Conservation (phyloP, 1,140 invertebrate species). For the Andrena cerasifolii region DNA sequence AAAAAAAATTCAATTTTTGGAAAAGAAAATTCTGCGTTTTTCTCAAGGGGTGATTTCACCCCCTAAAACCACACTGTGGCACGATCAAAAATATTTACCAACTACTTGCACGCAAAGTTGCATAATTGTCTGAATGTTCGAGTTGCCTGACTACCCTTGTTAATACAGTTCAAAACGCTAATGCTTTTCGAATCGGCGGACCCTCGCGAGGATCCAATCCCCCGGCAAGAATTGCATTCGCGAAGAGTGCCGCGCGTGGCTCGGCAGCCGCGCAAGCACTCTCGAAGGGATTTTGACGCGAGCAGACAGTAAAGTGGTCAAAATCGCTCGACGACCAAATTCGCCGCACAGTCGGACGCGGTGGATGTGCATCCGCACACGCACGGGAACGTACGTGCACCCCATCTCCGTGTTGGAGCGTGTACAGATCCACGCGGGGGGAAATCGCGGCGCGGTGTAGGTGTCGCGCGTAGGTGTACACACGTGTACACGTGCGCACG, state of each 20-base stretch:
- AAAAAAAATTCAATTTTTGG: too few relatives aligned
- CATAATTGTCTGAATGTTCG: too few relatives aligned
- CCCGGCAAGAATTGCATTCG: not conserved
- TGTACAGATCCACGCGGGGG: constrained; percentile 2
- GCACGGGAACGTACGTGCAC: not conserved
- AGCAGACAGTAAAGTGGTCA: not conserved
- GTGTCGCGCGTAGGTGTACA: not conserved
- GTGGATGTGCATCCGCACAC: constrained; percentile 1
- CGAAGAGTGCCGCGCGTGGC: not conserved
- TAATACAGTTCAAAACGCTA: too few relatives aligned
- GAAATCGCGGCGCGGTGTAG: too few relatives aligned
- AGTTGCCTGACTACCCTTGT: too few relatives aligned
- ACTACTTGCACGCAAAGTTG: too few relatives aligned
- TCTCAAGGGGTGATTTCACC: too few relatives aligned
- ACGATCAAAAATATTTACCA: too few relatives aligned
- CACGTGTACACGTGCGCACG: constrained; percentile 7
- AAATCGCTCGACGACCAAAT: constrained; percentile 13
- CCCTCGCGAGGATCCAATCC: too few relatives aligned
- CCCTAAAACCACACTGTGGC: too few relatives aligned
- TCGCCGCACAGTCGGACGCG: not conserved
- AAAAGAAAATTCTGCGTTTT: too few relatives aligned
- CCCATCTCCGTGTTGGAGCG: not conserved
- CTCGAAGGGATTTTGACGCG: not conserved
- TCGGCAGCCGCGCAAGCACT: not conserved
- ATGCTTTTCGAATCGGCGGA: too few relatives aligned